Percentiles rank a stretch among this genome's conserved stretches.
phyloP scores from a whole-genome alignment of 2,888 invertebrate species.

The Trissoscelio sp. region DNA sequence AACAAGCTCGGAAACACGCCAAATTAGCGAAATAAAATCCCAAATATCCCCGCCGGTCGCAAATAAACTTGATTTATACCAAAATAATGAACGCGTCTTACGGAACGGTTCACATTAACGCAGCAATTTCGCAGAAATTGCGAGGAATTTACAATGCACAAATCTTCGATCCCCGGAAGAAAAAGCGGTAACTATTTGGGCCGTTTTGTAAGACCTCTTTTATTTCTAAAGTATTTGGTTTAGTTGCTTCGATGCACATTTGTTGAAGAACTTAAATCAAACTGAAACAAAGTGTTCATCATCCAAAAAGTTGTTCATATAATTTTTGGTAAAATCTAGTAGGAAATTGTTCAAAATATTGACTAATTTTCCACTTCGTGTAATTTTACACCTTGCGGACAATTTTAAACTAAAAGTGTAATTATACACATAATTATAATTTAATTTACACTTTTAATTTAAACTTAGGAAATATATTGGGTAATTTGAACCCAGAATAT shows the following conservation, averaged over 20 bases:
- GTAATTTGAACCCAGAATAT: too few species aligned
- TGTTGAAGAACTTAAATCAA: not conserved
- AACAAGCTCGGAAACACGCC: conserved; percentile 41
- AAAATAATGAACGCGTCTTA: conserved; percentile 45
- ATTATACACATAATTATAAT: too few species aligned
- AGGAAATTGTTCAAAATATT: too few species aligned
- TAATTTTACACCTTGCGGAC: too few species aligned
- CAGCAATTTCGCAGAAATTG: conserved; percentile 29
- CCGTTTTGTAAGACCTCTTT: not conserved
- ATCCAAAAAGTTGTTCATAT: not conserved
- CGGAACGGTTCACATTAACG: conserved; percentile 26
- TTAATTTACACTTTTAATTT: too few species aligned
- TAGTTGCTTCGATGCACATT: conserved; percentile 10
- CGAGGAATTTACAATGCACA: conserved; percentile 32
- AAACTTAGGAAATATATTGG: too few species aligned
- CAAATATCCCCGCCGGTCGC: conserved; percentile 39
- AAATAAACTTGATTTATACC: conserved; percentile 54
- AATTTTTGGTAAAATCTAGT: too few species aligned
- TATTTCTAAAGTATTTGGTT: conserved; percentile 23
- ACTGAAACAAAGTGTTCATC: conserved; percentile 11
- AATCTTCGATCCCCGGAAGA: conserved; percentile 27
- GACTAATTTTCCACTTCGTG: too few species aligned
- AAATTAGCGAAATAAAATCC: conserved; percentile 47
- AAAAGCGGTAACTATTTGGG: conserved; percentile 31
- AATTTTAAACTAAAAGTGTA: too few species aligned